Base-by-base conservation (phyloP, 2,888 invertebrate genomes). In the Allacma fusca region DNA sequence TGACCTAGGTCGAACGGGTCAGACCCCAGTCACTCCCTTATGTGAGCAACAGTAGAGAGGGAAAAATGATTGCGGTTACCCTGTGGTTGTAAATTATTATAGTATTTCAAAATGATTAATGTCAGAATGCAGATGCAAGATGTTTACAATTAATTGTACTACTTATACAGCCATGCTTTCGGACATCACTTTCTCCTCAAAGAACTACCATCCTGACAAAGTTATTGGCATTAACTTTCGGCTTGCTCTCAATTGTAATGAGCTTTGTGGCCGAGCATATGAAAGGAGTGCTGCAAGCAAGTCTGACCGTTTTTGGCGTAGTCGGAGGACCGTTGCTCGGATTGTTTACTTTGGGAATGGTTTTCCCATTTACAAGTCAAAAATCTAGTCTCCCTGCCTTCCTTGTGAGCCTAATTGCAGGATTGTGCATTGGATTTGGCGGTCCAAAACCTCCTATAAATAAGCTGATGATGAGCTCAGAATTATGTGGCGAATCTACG, bases 401-500 rank as follows among this genome's bases (percentile, higher is more conserved):
- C 64, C 19, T 83, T 24, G 62, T 80, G 16, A 80, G 81, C 44
- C 64, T 83, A 79, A 87, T 88, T 0, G 85, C 94, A 74, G 91
- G 92, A 0, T 88, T 95, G 65, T 94, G 94, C 94, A 91, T 95
- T 82, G 95, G 94, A 72, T 94, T 96, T 86, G 95, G 95, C 0
- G 90, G 91, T 4, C 92, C 94, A 0, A 92, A 92, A 82, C 93
- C 93, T 0, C 86, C 88, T 0, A 85, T 90, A 0, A 86, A 87
- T 5, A 43, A 82, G 78, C 70, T 83, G 81, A 19, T 82, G 81
- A 65, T 79, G 70, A 80, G 76, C 29, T 77, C 65, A 13, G 57
- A 75, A 43, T 23, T 59, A 1, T 77, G 64, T 26, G n/a, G n/a
- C n/a, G 50, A 28, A 9, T 19, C 34, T 19, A 59, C n/a, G 7